These are phyloP conservation scores for Dinocampus coccinellae DNA, from an alignment of 2,888 invertebrate species.

Conservation along the genomic window DNA sequence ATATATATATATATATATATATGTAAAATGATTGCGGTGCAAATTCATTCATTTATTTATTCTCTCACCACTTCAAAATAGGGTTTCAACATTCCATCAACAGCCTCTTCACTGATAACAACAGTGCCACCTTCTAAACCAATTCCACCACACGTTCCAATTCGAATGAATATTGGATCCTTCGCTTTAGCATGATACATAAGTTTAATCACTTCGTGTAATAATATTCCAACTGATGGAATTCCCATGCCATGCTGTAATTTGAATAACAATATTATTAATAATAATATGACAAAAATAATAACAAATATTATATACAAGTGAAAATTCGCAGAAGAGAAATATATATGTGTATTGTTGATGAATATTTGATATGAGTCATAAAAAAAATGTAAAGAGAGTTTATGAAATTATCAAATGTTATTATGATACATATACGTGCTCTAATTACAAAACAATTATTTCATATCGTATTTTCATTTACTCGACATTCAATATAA, in stretches of 20 bases:
- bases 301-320: too few relatives aligned
- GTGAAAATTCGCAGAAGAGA: too few relatives aligned
- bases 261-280: slow-evolving; percentile 1
- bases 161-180: slow-evolving; percentile 93
- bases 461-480: neutral
- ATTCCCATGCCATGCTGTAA: slow-evolving; percentile 97
- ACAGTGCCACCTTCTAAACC: slow-evolving; percentile 95
- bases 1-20: slow-evolving; percentile 8
- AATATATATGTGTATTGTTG: neutral
- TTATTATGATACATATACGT: too few relatives aligned
- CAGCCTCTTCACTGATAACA: slow-evolving; percentile 91
- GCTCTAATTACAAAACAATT: neutral
- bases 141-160: slow-evolving; percentile 94
- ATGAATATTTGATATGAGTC: neutral
- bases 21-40: neutral
- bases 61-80: slow-evolving; percentile 84
- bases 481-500: neutral
- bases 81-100: slow-evolving; percentile 88
- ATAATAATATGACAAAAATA: too few relatives aligned
- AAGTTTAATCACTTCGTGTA: slow-evolving; percentile 96
- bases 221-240: slow-evolving; percentile 93
- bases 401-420: neutral
- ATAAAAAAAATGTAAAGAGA: neutral
- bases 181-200: slow-evolving; percentile 92
- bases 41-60: neutral